Evolutionary conservation across 2,113 vertebrate species (phyloP).

Genomic region (Brachyhypopomus occidentalis): DNA sequence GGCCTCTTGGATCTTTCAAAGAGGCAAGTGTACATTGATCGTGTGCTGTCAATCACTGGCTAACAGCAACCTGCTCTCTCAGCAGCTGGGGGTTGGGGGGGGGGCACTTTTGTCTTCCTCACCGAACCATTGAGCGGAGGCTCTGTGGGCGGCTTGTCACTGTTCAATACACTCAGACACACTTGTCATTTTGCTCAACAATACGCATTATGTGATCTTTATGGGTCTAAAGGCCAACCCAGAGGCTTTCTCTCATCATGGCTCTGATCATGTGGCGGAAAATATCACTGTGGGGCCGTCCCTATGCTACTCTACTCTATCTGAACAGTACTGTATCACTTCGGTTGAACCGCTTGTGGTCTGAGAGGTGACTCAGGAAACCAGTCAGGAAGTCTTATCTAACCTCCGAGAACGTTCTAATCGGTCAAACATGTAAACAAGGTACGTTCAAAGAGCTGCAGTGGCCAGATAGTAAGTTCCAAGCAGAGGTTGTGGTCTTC

Average conservation of each 20-base stretch:
- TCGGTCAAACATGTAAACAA: background rate
- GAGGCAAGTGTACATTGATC: slow-evolving; percentile 53
- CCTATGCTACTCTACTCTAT: slow-evolving; percentile 26
- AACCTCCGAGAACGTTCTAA: background rate
- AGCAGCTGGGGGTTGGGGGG: background rate
- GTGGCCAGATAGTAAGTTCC: background rate
- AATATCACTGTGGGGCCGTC: slow-evolving; percentile 50
- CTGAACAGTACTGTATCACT: background rate
- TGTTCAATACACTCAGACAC: slow-evolving; percentile 63
- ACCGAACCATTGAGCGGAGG: slow-evolving; percentile 57
- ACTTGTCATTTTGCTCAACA: slow-evolving; percentile 66
- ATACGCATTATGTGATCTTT: slow-evolving; percentile 64
- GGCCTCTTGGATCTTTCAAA: slow-evolving; percentile 27
- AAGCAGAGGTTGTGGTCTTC: slow-evolving; percentile 4
- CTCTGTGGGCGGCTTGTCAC: slow-evolving; percentile 62
- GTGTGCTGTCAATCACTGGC: slow-evolving; percentile 44
- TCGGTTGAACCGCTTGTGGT: background rate
- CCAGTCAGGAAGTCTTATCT: background rate
- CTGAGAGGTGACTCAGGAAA: slow-evolving; percentile 9
- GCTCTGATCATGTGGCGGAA: slow-evolving; percentile 51
- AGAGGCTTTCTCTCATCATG: slow-evolving; percentile 59
- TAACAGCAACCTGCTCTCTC: slow-evolving; percentile 31
- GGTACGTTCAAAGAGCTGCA: slow-evolving; percentile 1
- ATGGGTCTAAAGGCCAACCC: slow-evolving; percentile 69
- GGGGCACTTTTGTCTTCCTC: slow-evolving; percentile 48